Evolutionary conservation across 2,113 vertebrate genomes (phyloP).

Genomic region (Emydocephalus ijimae): DNA sequence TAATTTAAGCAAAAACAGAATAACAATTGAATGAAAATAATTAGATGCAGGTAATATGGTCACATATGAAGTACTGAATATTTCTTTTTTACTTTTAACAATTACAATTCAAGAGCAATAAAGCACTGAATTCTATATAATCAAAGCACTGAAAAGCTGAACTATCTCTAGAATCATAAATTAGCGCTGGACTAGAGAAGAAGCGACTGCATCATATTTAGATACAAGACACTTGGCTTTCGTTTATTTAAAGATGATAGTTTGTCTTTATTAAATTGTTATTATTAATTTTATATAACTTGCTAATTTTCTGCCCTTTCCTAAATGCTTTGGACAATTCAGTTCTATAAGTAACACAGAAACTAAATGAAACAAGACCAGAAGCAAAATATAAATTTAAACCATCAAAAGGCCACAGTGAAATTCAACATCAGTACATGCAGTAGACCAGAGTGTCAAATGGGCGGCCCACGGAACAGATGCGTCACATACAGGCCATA

Average conservation of each 20-base stretch:
- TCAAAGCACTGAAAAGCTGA: not conserved
- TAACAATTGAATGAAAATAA: not conserved
- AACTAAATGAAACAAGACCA: not conserved
- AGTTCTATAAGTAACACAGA: not conserved
- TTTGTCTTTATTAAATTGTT: not conserved
- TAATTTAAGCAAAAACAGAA: not conserved
- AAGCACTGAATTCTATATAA: not conserved
- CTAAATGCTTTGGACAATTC: not conserved
- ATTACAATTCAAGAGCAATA: not conserved
- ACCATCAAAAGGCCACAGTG: not conserved
- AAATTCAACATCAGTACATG: not conserved
- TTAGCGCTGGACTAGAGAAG: not conserved
- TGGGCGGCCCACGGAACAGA: too few species aligned
- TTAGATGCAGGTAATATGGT: not conserved
- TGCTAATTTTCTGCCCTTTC: not conserved
- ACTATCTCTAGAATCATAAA: not conserved
- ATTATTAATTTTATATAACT: not conserved
- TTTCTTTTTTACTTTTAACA: not conserved
- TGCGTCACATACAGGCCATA: too few species aligned
- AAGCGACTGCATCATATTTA: not conserved
- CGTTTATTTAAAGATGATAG: not conserved
- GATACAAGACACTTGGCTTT: not conserved
- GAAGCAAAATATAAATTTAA: not conserved
- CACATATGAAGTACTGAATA: not conserved
- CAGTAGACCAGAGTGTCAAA: not conserved